These are phyloP conservation scores for Syrrhaptes paradoxus DNA, from an alignment of 2,113 vertebrate genomes.

Conservation along the genomic window DNA sequence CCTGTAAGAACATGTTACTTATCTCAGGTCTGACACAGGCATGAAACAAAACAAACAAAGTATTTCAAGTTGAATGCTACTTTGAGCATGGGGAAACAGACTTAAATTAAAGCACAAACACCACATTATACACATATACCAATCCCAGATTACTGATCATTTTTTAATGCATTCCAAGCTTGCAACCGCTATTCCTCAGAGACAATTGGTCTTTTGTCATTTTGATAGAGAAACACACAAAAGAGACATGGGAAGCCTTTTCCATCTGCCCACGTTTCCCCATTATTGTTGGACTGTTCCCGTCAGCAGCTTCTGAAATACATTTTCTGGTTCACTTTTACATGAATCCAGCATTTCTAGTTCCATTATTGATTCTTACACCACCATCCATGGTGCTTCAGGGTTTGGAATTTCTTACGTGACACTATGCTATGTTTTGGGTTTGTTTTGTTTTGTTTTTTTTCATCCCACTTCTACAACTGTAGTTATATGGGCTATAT, in stretches of 20 bases:
- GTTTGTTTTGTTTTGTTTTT: background rate
- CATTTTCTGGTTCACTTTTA: constrained; percentile 23
- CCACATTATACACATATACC: background rate
- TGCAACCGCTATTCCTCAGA: constrained; percentile 1
- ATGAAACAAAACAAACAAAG: background rate
- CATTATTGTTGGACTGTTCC: background rate
- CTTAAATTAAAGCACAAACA: background rate
- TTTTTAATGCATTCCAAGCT: constrained; percentile 24
- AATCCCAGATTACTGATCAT: background rate
- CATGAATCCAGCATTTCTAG: background rate
- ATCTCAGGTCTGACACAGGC: background rate
- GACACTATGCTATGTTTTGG: background rate
- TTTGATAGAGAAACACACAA: constrained; percentile 24
- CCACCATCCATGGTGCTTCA: background rate
- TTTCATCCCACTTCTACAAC: background rate
- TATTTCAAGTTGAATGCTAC: background rate
- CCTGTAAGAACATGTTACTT: background rate
- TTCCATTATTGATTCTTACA: background rate
- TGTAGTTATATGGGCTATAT: background rate
- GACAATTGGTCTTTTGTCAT: constrained; percentile 38
- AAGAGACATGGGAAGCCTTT: constrained; percentile 46
- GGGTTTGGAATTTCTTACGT: background rate
- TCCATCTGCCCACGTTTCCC: background rate
- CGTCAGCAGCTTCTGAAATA: constrained; percentile 44
- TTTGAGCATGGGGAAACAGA: background rate